Evolutionary conservation across 2,888 invertebrate species (phyloP).

Genomic region (Tachina grossa): DNA sequence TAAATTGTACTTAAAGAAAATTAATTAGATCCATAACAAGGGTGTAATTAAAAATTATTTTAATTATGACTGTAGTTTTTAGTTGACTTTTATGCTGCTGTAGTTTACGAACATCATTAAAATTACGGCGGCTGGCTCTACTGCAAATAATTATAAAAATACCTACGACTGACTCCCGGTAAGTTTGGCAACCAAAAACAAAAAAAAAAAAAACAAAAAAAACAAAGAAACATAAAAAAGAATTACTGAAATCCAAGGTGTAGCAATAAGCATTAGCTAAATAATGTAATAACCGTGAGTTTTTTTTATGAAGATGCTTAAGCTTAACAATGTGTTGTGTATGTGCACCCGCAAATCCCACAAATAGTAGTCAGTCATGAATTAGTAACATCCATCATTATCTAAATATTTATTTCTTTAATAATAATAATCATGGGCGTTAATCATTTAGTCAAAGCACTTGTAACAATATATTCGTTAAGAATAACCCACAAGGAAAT

Average conservation of each 20-base stretch:
- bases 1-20: conserved; percentile 52
- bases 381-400: conserved; percentile 2
- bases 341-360: neutral
- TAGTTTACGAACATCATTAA: conserved; percentile 43
- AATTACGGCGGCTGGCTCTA: conserved; percentile 43
- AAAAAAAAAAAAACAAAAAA: neutral
- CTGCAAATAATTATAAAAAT: conserved; percentile 6
- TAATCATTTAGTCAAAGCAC: conserved; percentile 5
- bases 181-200: neutral
- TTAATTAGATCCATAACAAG: conserved; percentile 62
- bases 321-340: conserved; percentile 7
- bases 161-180: neutral
- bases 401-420: neutral
- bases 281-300: conserved; percentile 18
- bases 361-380: neutral
- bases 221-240: neutral
- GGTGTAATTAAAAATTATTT: conserved; percentile 66
- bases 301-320: conserved; percentile 16
- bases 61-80: conserved; percentile 4
- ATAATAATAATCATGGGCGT: conserved; percentile 13
- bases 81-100: neutral
- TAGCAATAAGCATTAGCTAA: conserved; percentile 27
- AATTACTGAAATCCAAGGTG: conserved; percentile 44
- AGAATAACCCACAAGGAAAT: neutral
- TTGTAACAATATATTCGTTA: neutral